Evolutionary conservation across 2,113 vertebrate species (phyloP), one percentile per base, ranked within the genome.

Genomic region (Sardina pilchardus): DNA sequence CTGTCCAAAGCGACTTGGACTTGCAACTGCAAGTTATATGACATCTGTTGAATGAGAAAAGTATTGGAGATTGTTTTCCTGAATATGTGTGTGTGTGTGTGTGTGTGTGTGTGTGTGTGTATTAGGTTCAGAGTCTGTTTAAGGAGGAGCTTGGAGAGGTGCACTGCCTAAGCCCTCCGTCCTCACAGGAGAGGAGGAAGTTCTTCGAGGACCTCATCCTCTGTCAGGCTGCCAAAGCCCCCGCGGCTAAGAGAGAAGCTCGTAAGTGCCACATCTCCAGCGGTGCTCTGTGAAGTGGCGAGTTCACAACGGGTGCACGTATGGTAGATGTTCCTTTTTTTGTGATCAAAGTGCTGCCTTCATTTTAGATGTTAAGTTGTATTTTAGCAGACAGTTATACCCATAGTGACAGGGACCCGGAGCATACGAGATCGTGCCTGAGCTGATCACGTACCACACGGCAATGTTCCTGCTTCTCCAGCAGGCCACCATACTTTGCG

Each of bases 161-260:
- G 87, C 87, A 86, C 81, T n/a, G 44, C 7, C 3, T 92, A 59
- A 8, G 87, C 4, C 90, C 94, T 86, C 96, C 97, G 44, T 87
- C 14, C 36, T 43, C 14, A 47, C 92, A 93, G 48, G 95, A 97
- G 92, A 94, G 96, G 86, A 94, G 53, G 85, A 88, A 48, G 0
- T 97, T 97, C 93, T 97, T 97, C 93, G 93, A 95, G 87, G 95
- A 96, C 85, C 92, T 98, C 81, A 83, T 98, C 90, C 26, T 97
- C 47, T 94, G 94, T 83, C 96, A 97, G 93, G 95, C 95, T 43
- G 93, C 95, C 47, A 96, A 96, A 83, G 88, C 95, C 85, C 96
- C 96, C 19, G 6, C 90, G 82, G 93, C 94, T 47, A 95, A 91
- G 90, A 94, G 83, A 81, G 94, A 87, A 36, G 83, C 95, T 87